These are phyloP conservation scores for Mesembrinibis cayennensis DNA, from an alignment of 2,113 vertebrate genomes.

Conservation along the genomic window DNA sequence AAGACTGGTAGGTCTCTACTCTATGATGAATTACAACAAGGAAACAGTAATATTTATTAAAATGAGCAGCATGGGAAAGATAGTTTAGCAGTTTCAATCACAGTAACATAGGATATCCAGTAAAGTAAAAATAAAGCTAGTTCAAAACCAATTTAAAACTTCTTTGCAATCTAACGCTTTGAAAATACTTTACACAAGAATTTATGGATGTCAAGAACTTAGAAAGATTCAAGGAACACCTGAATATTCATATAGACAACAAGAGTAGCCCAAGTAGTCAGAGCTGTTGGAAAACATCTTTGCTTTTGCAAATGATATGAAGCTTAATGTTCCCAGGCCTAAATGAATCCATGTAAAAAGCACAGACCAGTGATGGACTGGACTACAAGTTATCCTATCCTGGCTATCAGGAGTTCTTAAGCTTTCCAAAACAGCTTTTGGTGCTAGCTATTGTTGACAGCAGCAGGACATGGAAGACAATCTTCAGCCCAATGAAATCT, in stretches of 20 bases:
- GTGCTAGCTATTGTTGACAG: neutral
- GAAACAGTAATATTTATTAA: neutral
- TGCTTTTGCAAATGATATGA: neutral
- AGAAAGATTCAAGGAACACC: neutral
- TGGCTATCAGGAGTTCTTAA: neutral
- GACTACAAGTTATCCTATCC: neutral
- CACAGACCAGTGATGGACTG: neutral
- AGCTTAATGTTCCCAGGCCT: neutral
- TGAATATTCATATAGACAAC: neutral
- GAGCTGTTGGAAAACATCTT: neutral
- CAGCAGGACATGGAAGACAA: neutral
- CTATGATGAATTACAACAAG: neutral
- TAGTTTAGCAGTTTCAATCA: neutral
- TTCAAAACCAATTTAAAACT: neutral
- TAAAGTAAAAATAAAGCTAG: neutral
- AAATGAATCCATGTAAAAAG: neutral
- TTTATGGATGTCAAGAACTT: neutral
- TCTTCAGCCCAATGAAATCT: neutral
- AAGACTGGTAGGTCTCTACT: neutral
- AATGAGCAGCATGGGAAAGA: neutral
- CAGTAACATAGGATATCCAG: neutral
- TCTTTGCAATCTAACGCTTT: neutral
- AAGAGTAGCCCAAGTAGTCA: neutral
- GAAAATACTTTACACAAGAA: neutral
- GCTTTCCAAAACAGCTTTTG: neutral